Percentiles rank a stretch among this genome's conserved stretches.
Conservation (phyloP, 2,797 vertebrate genomes). For the Myotis pilosus region DNA sequence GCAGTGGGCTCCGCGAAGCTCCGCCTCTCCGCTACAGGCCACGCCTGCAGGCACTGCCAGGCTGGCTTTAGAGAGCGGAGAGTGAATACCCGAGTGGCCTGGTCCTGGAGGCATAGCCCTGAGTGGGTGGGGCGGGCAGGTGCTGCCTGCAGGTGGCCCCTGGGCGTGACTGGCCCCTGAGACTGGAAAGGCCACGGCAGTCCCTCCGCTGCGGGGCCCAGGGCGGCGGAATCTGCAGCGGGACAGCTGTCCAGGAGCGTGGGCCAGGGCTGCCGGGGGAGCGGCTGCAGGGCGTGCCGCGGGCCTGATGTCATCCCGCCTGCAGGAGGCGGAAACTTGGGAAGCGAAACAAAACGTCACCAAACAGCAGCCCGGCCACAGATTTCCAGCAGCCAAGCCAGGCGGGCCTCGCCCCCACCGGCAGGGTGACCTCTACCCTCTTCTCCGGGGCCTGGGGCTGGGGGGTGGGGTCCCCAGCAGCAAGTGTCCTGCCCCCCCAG, state of each 20-base stretch:
- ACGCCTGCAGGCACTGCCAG: neutral
- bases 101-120: neutral
- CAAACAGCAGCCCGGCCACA: neutral
- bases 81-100: fast-evolving
- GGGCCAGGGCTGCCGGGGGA: neutral
- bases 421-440: neutral
- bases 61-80: neutral
- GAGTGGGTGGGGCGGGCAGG: neutral
- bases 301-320: conserved; percentile 63
- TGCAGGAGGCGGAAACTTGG: conserved; percentile 37
- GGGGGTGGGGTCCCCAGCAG: neutral
- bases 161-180: neutral
- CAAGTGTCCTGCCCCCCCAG: fast-evolving
- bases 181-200: neutral
- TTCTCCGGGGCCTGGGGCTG: neutral
- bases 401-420: neutral
- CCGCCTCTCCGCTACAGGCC: neutral
- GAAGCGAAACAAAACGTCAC: conserved; percentile 38
- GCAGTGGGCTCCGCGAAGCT: neutral
- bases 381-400: neutral
- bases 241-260: neutral
- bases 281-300: neutral
- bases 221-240: neutral
- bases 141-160: neutral
- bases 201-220: neutral